Base-by-base conservation (phyloP, 2,797 vertebrate species). In the Neopelma chrysocephalum region DNA sequence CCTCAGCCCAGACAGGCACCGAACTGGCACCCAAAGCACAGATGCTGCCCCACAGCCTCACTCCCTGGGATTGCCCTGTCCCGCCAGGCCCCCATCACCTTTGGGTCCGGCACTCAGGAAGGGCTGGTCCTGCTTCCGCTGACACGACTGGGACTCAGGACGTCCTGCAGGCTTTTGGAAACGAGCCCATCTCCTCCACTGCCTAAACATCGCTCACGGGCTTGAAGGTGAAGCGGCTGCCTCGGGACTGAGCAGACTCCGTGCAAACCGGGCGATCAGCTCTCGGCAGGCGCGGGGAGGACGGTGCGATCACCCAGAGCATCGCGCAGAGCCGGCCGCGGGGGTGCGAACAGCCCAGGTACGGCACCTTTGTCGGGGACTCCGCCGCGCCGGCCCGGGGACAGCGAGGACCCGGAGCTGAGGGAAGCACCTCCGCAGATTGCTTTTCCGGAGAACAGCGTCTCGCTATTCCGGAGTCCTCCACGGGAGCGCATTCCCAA, bases 191-290 rank as follows among this genome's bases (percentile, higher is more conserved):
- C 60, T 93, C 64, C 81, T 93, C 47, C 3, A 1, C 66, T 18
- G 75, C 64, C 83, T n/a, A 3, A 71, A 29, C 79, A 92, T 82
- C 34, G 10, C 71, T 89, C 64, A 8, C 29, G 27, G 80, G 62
- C 56, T 69, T 45, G 75, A 85, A 92, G 90, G 89, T 94, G 92
- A 87, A 87, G 68, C 47, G 2, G 83, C 89, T 48, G 78, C 81
- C 78, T 26, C 2, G 2, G 68, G 56, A 62, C 50, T 2, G 81
- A 65, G 80, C 87, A 68, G 86, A 0, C 57, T 34, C 50, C 1
- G 29, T 14, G 25, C 42, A 4, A 13, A 6, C 3, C 0, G 36
- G 36, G 53, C 2, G 40, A n/a, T 13, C 43, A 6, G 70, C 70
- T 76, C 48, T 64, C 5, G 7, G 57, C 53, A 9, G 82, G 14